phyloP scores from a whole-genome alignment of 2,797 vertebrate species.

The Smutsia temminckii region DNA sequence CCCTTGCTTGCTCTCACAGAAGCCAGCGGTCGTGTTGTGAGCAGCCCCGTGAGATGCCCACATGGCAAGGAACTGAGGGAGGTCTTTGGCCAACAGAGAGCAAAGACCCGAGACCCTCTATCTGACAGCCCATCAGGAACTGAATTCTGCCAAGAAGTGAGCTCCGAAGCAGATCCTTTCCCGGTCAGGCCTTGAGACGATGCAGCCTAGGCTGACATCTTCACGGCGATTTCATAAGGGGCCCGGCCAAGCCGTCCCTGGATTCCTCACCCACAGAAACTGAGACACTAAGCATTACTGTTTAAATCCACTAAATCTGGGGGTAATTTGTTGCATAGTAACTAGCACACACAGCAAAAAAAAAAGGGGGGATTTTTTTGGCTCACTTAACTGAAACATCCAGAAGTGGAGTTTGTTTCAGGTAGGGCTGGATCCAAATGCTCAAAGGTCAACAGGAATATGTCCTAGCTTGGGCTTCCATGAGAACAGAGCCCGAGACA shows the following conservation, averaged over 20 bases:
- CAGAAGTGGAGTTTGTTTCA: not conserved
- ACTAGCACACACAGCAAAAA: not conserved
- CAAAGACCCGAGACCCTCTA: not conserved
- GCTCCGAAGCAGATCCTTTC: not conserved
- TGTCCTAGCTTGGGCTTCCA: not conserved
- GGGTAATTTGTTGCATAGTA: not conserved
- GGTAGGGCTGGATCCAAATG: not conserved
- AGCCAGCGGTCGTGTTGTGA: no score
- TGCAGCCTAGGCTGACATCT: not conserved
- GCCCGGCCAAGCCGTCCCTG: not conserved
- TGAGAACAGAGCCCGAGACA: not conserved
- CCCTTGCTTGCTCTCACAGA: not conserved
- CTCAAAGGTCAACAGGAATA: not conserved
- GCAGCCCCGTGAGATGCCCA: not conserved
- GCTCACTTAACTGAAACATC: not conserved
- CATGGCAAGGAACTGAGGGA: not conserved
- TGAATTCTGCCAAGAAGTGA: not conserved
- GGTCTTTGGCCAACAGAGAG: not conserved
- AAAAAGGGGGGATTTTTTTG: not conserved
- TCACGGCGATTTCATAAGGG: not conserved
- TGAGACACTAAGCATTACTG: not conserved
- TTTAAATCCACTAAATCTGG: not conserved
- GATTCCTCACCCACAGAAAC: not conserved
- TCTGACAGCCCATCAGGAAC: not conserved
- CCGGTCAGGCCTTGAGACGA: not conserved